Percentiles rank a stretch among this genome's conserved stretches.
phyloP scores from a whole-genome alignment of 2,113 vertebrate species.

The mouse (Mus musculus) region GRCm39 chr5:117797501-117798000 shows the following conservation, averaged over 20 bases:
- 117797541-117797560: background rate
- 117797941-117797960: background rate
- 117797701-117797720: background rate
- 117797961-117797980: background rate
- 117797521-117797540: background rate
- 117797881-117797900: background rate
- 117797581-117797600: background rate
- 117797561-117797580: background rate
- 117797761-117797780: background rate
- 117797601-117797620: background rate
- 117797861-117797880: background rate
- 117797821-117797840: background rate
- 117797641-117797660: background rate
- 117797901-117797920: background rate
- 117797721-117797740: background rate
- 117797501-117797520: background rate
- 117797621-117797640: background rate
- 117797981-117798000: background rate
- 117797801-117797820: background rate
- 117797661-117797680: background rate
- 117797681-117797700: slow-evolving; percentile 14
- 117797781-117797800: background rate
- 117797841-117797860: background rate
- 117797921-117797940: background rate
- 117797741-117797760: background rate